Base-by-base conservation (phyloP, 2,113 vertebrate species). In the Tauraco erythrolophus region DNA sequence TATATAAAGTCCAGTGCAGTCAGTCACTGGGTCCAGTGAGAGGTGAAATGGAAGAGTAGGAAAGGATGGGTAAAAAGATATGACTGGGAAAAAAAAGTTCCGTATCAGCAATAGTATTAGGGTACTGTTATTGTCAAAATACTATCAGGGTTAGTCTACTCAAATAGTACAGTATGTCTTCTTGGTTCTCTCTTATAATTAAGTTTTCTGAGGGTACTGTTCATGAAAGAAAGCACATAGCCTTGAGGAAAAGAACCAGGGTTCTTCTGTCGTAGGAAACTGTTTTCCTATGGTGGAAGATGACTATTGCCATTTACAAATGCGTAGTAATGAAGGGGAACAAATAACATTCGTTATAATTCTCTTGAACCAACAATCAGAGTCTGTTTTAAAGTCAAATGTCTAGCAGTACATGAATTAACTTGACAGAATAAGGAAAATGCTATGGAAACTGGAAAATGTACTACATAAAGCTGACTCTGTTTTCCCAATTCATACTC, bases 351-450 rank as follows among this genome's bases (percentile, higher is more conserved):
- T 37, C 33, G 27, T 95, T 91, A 61, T 50, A 72, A 88, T 69
- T 68, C 57, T 83, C 77, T 89, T 39, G 57, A 93, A 89, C 14
- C 41, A 93, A 95, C 84, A 96, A 85, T 79, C 17, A 8, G 74
- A 84, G 81, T n/a, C 93, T 95, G 88, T 96, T 90, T 88, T 69
- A 76, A 82, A 92, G 81, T 94, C 53, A 76, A 89, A 31, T 80
- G 31, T 62, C 84, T 88, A 43, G 2, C 92, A 94, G 89, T 25
- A 90, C 88, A 92, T 97, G 84, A 97, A 97, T 96, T 96, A 94
- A 65, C 84, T 88, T 94, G 96, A 97, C 92, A 94, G 93, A 92
- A 94, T 74, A 90, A 85, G 96, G 95, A 95, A 97, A 97, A 79
- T 62, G 46, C 75, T 80, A 22, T 69, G 93, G 93, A 92, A 93